Base-by-base conservation (phyloP, 2,888 invertebrate species). In the Asteroscopus sphinx region DNA sequence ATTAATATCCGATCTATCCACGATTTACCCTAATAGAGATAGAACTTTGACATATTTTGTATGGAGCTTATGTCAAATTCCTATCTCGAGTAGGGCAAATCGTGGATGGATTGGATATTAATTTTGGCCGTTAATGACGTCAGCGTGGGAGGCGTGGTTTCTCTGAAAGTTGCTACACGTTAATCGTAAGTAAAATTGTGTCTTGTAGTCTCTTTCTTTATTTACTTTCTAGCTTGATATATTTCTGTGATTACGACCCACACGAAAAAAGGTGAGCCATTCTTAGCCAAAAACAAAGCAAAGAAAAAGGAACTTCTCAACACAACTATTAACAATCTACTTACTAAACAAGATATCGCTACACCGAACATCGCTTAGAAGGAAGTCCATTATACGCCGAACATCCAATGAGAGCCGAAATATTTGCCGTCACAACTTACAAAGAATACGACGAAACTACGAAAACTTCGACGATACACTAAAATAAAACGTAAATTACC, bases 381-480 rank as follows among this genome's bases (percentile, higher is more conserved):
- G 33, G 30, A 56, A 44, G 26, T 44, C 28, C 30, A 48, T 48
- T 39, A 41, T 15, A 17, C 11, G 11, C 42, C 35, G 21, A 54
- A 60, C 32, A 64, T 30, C 47, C 54, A 68, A 68, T 68, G 55
- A 68, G 46, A 60, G 40, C 47, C 48, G 41, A 63, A 58, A 67
- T 60, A 61, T 63, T 49, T 53, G 25, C 32, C 16, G 48, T 52
- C 52, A 33, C 17, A 59, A 55, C 48, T 65, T 48, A 42, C 39
- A 42, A 37, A 42, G 51, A 25, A 68, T 48, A 42, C 39, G 45
- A 37, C 40, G 51, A 25, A 68, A 68, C 57, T 64, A 66, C 44
- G 35, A 44, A 54, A 67, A 53, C 56, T 74, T 66, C 46, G 45
- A 52, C 60, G 49, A 55, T 66, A 71, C 73, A 62, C 68, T 47